Percentiles rank a stretch among this genome's conserved stretches.
phyloP scores from a whole-genome alignment of 2,797 vertebrate species.

The Notoglanidium macrostoma region DNA sequence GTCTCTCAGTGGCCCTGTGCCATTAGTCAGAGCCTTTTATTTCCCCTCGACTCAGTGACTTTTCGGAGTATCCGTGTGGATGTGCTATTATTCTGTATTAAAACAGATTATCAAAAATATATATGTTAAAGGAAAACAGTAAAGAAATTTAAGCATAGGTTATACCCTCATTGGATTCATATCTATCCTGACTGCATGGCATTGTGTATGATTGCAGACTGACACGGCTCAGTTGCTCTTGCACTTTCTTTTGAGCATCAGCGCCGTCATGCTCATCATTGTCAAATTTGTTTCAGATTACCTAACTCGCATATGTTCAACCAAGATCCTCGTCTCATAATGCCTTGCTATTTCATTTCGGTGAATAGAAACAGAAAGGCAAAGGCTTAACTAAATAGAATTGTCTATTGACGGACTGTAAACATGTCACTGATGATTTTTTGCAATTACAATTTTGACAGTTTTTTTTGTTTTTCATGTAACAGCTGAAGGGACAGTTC shows the following conservation, averaged over 20 bases:
- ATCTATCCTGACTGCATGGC: slow-evolving; percentile 87
- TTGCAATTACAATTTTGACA: slow-evolving; percentile 16
- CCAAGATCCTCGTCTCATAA: slow-evolving; percentile 58
- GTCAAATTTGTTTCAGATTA: slow-evolving; percentile 72
- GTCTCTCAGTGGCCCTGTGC: slow-evolving; percentile 79
- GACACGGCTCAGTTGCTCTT: slow-evolving; percentile 78
- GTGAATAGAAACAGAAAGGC: slow-evolving; percentile 56
- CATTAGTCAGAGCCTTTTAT: slow-evolving; percentile 74
- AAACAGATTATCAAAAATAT: slow-evolving; percentile 67
- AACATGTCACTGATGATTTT: slow-evolving; percentile 29
- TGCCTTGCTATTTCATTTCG: slow-evolving; percentile 57
- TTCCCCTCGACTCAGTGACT: slow-evolving; percentile 80
- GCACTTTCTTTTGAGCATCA: slow-evolving; percentile 80
- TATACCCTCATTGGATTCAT: slow-evolving; percentile 68
- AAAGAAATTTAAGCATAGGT: slow-evolving; percentile 70
- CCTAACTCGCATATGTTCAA: slow-evolving; percentile 61
- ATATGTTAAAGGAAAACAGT: slow-evolving; percentile 58
- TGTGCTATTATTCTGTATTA: slow-evolving; percentile 80
- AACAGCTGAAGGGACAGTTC: slow-evolving; percentile 27
- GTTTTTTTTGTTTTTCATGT: slow-evolving; percentile 38
- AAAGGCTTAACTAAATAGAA: slow-evolving; percentile 40
- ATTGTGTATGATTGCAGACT: slow-evolving; percentile 84
- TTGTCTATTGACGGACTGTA: slow-evolving; percentile 42
- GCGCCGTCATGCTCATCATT: slow-evolving; percentile 80
- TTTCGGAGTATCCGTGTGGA: slow-evolving; percentile 82